A percentile compares a stretch with the other conserved stretches of the same genome.
Evolutionary conservation across 2,888 invertebrate species (phyloP).

Genomic region (Bruchidius siliquastri): DNA sequence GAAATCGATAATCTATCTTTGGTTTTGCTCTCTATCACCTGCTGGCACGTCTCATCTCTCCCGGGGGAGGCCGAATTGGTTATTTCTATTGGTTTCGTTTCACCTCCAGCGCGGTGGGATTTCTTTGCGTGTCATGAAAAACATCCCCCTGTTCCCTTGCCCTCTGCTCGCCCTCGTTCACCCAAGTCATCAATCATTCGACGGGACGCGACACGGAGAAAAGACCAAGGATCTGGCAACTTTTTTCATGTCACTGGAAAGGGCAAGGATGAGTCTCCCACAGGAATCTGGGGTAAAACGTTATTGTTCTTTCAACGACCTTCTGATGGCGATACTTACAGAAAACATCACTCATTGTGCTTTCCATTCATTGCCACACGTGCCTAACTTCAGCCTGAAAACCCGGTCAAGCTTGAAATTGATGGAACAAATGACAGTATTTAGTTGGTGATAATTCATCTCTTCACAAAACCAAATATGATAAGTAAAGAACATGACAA

Average conservation of each 20-base stretch:
- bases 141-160: background rate
- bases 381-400: too few relatives aligned
- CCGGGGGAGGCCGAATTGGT: conserved; percentile 5
- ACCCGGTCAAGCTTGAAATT: too few relatives aligned
- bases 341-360: background rate
- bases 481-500: too few relatives aligned
- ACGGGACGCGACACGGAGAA: background rate
- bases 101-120: conserved; percentile 6
- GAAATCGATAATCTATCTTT: conserved; percentile 5
- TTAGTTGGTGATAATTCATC: too few relatives aligned
- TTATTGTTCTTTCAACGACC: background rate
- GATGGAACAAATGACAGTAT: too few relatives aligned
- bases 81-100: conserved; percentile 12
- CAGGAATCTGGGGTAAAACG: background rate
- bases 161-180: background rate
- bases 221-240: background rate
- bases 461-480: too few relatives aligned
- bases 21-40: conserved; percentile 1
- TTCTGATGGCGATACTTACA: background rate
- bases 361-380: background rate
- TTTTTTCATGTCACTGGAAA: background rate
- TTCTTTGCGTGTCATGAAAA: background rate
- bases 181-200: background rate
- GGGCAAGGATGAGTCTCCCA: background rate
- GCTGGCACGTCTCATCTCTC: background rate